Base-by-base conservation (phyloP, 2,888 invertebrate species). In the Drosophila histrio region DNA sequence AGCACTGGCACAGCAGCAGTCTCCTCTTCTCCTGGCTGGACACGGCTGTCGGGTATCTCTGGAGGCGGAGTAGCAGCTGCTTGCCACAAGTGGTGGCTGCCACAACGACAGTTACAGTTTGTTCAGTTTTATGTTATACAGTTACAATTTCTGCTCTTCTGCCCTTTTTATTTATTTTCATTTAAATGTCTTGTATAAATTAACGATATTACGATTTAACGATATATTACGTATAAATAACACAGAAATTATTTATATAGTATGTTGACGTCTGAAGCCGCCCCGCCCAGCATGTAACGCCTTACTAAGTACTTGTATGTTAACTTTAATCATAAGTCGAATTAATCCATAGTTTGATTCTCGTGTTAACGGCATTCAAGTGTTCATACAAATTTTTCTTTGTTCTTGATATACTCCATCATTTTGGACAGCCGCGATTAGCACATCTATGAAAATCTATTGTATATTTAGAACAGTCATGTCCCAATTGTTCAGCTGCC, bases 151-250 rank as follows among this genome's bases (percentile, higher is more conserved):
- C 26, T 46, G 68, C 39, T 74, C 52, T 60, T 46, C 63, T 56
- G 61, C 52, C 85, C 41, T 57, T 49, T 70, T 80, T 82, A 82
- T 83, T 80, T 59, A 49, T 32, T 65, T 79, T 72, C 57, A 65
- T 62, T 72, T 60, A 58, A 68, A 54, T 72, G 80, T 76, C 70
- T 76, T 81, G 86, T 81, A 81, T 60, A 82, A 82, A 73, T 64
- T 79, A 60, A 64, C 77, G 57, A 62, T 83, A 57, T 57, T 52
- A 44, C 43, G 43, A 39, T 43, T 6, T 39, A 53, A 57, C 58
- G 32, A 50, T 59, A 50, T 59, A 47, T 26, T 54, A 74, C 60
- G 50, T 53, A 30, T 50, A 47, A 72, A 64, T 57, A 72, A 60
- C 60, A 36, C 30, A 30, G 13, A 15, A 56, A 47, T 62, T 53